phyloP scores from a whole-genome alignment of 2,113 vertebrate genomes.

The Telmatochromis sp. region DNA sequence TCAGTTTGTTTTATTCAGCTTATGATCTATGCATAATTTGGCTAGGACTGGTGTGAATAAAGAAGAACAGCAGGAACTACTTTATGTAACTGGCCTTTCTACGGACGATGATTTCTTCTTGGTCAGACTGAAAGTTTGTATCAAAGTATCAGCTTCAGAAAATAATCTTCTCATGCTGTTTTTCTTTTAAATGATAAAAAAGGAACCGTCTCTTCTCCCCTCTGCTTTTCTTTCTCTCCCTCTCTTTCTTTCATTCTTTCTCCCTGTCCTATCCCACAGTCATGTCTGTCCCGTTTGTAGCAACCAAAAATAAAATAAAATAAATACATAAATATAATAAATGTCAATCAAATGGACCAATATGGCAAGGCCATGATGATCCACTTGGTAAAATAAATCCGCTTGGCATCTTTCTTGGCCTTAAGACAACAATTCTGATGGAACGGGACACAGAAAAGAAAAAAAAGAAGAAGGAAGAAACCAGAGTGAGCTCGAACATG shows the following conservation, averaged over 20 bases:
- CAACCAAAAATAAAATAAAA: rapidly evolving
- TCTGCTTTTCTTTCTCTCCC: no score
- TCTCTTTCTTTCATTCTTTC: no score
- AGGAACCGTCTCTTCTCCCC: not conserved
- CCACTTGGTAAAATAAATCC: no score
- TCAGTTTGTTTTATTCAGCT: rapidly evolving
- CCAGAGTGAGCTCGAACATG: not conserved
- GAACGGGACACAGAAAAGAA: no score
- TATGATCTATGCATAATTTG: not conserved
- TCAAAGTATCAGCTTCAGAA: not conserved
- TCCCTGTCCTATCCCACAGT: no score
- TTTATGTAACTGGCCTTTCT: not conserved
- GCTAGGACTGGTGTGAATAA: rapidly evolving
- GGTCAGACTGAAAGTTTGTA: not conserved
- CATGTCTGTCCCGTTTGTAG: no score
- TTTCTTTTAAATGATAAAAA: not conserved
- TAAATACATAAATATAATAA: no score
- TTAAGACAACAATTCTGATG: no score
- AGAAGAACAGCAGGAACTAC: rapidly evolving
- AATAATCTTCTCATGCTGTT: not conserved
- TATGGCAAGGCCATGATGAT: no score
- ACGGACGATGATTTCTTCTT: rapidly evolving
- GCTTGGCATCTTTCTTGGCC: no score
- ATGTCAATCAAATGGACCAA: no score
- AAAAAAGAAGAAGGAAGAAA: not conserved